phyloP scores from a whole-genome alignment of 2,888 invertebrate species.

The Conchocele bisecta region DNA sequence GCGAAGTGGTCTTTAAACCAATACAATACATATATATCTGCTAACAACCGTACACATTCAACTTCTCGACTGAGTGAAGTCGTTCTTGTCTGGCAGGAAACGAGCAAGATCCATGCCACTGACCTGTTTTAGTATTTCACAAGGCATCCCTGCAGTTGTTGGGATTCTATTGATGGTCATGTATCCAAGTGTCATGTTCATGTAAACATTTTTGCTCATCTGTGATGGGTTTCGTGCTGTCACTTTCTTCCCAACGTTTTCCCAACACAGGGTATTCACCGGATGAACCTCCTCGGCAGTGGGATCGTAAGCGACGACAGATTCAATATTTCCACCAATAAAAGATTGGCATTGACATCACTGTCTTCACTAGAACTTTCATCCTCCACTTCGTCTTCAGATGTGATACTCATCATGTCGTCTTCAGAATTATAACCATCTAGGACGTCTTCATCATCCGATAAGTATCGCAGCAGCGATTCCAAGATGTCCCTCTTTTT shows the following conservation, averaged over 20 bases:
- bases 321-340: not conserved
- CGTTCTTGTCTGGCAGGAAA: slow-evolving; percentile 11
- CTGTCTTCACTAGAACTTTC: no score
- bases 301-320: no score
- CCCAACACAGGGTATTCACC: slow-evolving; percentile 51
- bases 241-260: slow-evolving; percentile 46
- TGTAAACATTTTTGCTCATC: slow-evolving; percentile 16
- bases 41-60: slow-evolving; percentile 32
- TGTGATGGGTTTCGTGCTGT: slow-evolving; percentile 15
- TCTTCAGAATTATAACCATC: no score
- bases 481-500: no score
- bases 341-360: no score
- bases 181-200: slow-evolving; percentile 50
- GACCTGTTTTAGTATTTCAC: slow-evolving; percentile 16
- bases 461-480: no score
- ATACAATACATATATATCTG: slow-evolving; percentile 14
- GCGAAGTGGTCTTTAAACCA: slow-evolving; percentile 38
- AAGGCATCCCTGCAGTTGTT: not conserved
- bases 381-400: no score
- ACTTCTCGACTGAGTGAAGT: slow-evolving; percentile 1
- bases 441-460: no score
- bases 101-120: slow-evolving; percentile 4
- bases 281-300: no score
- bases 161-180: slow-evolving; percentile 33
- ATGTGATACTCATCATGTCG: no score